Base-by-base conservation (phyloP, 2,113 vertebrate genomes). In the Laticauda laticaudata region DNA sequence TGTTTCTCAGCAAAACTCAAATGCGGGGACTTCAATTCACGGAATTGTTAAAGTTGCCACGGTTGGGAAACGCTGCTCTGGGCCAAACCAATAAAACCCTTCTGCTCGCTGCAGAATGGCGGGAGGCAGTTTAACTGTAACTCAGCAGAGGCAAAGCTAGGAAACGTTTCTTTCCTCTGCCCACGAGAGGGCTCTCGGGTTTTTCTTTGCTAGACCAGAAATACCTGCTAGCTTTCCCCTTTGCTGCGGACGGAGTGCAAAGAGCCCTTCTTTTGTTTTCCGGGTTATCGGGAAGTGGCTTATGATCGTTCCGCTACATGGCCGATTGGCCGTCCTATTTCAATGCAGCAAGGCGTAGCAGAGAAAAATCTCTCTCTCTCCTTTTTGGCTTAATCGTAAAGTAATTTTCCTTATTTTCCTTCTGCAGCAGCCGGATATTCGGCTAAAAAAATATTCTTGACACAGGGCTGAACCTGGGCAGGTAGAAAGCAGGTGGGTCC, bases 111-210 rank as follows among this genome's bases (percentile, higher is more conserved):
- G 69, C 39, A 39, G 69, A 15, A 39, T 81, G 34, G 8, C 69
- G 0, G 69, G 18, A 1, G 69, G 34, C 34, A 1, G 10, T 3
- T 53, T 23, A 12, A 51, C 29, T 34, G 64, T 69, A 5, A 34
- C 0, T 6, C 12, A 15, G 64, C 29, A n/a, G 64, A 34, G 14
- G 75, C 75, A 81, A 43, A 39, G 39, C 34, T 8, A 81, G 75
- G 18, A 43, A 43, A 21, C 34, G 34, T 43, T 24, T 39, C 21
- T 64, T 11, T 39, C 48, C 9, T 18, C 57, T 86, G 64, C 53
- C 92, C 92, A 23, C 64, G 43, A 92, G 92, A 89, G 92, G 92
- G 61, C 92, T 24, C 39, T 29, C 24, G 24, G 39, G 2, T 75
- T 89, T 29, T 90, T 48, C 24, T 26, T 26, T 15, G 20, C 64